Base-by-base conservation (phyloP, 2,888 invertebrate species). In the Lymantria monacha region DNA sequence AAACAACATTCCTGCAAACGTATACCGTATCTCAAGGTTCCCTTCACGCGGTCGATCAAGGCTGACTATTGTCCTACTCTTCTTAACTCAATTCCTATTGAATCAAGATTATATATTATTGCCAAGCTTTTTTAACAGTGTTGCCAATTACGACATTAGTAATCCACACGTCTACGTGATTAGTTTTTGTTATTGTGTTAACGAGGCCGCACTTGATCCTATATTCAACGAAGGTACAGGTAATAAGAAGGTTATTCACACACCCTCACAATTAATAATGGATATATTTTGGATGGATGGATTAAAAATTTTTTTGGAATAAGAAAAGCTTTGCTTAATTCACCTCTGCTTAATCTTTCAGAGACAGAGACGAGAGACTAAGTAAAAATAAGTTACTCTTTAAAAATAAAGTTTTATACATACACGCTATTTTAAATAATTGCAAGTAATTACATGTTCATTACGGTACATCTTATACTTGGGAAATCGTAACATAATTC, bases 41-140 rank as follows among this genome's bases (percentile, higher is more conserved):
- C 66, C 59, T 68, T 67, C 69, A 68, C 66, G 40, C 46, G 49
- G 30, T 46, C 41, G 49, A 55, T 56, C 69, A 63, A 67, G 69
- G 66, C 60, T 58, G 45, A n/a, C 63, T 48, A 51, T 68, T 65
- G 63, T 66, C 69, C 66, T 63, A 68, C 51, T 57, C 63, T 54
- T 41, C 43, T 37, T 56, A 55, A 45, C 56, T 37, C 41, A 30
- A 9, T 36, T 30, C 14, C 43, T 38, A 55, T 44, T 48, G 30
- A 33, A 45, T 41, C 46, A 31, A 51, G 36, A 51, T 55, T n/a
- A 38, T 11, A 12, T 13, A 38, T 38, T n/a, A 38, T 38, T 11
- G 13, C 7, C 2, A 38, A 11, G 12, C 33, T 10, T 33, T 33
- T 33, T 33, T 33, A 10, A 33, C 5, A 22, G 5, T n/a, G 14